phyloP scores from a whole-genome alignment of 2,888 invertebrate species.

The Agrenia bidenticulata region DNA sequence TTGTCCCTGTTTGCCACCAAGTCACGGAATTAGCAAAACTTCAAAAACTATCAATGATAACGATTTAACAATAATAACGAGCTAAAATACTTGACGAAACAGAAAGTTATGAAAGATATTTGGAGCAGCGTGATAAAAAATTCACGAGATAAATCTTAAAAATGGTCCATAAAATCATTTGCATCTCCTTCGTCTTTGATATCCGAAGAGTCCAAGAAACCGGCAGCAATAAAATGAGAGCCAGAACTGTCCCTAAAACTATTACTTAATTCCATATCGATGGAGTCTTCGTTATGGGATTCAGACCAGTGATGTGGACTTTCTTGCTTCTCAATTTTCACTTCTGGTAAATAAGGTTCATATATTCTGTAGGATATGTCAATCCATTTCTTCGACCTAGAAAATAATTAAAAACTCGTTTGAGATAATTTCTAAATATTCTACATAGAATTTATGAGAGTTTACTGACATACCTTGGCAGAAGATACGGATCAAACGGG shows the following conservation, averaged over 20 bases:
- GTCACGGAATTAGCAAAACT: too few species aligned
- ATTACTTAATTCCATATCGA: slow-evolving; percentile 32
- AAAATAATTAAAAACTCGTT: neutral
- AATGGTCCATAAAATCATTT: slow-evolving; percentile 13
- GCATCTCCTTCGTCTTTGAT: neutral
- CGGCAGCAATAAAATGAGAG: neutral
- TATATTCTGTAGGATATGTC: slow-evolving; percentile 21
- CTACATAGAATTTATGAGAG: neutral
- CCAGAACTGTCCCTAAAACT: slow-evolving; percentile 20
- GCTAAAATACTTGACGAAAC: too few species aligned
- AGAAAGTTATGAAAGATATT: too few species aligned
- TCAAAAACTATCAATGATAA: too few species aligned
- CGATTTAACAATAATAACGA: too few species aligned
- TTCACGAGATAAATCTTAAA: neutral
- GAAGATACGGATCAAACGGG: slow-evolving; percentile 75
- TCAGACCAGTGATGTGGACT: slow-evolving; percentile 1
- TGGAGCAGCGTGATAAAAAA: too few species aligned
- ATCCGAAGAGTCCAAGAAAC: slow-evolving; percentile 9
- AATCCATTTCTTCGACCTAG: slow-evolving; percentile 24
- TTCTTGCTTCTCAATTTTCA: slow-evolving; percentile 27
- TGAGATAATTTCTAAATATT: neutral
- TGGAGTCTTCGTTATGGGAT: slow-evolving; percentile 24
- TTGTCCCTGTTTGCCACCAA: too few species aligned
- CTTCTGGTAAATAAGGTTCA: slow-evolving; percentile 26
- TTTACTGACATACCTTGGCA: slow-evolving; percentile 11